Evolutionary conservation across 2,113 vertebrate species (phyloP).

Genomic region (Climacteris rufus): DNA sequence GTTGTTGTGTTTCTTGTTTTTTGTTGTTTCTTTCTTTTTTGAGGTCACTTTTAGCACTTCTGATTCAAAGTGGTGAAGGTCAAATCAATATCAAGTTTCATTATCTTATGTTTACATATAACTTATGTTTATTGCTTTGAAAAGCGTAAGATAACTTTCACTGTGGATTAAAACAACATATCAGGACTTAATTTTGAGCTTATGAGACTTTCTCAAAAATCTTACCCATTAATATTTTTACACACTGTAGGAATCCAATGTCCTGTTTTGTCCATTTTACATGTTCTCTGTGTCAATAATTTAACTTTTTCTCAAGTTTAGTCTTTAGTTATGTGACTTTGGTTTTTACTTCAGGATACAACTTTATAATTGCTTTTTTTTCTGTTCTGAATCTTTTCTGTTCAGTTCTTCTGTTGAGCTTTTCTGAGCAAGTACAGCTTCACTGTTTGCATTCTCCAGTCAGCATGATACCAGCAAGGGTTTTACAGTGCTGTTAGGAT

Average conservation of each 20-base stretch:
- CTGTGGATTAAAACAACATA: neutral
- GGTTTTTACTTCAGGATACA: neutral
- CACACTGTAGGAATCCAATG: neutral
- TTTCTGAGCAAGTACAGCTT: neutral
- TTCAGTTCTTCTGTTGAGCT: no score
- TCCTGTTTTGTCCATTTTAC: neutral
- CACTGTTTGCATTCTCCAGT: neutral
- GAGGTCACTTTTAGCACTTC: neutral
- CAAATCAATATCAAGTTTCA: neutral
- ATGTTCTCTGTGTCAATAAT: neutral
- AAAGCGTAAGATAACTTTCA: neutral
- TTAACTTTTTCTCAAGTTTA: neutral
- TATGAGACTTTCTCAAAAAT: neutral
- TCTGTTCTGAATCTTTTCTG: neutral
- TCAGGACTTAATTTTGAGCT: neutral
- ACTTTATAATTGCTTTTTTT: neutral
- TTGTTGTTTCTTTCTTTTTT: neutral
- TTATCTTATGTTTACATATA: neutral
- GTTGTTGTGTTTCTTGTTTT: neutral
- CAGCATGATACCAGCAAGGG: neutral
- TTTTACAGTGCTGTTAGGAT: neutral
- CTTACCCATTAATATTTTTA: neutral
- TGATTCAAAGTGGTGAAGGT: neutral
- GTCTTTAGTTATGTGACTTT: neutral
- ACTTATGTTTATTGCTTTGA: neutral